Evolutionary conservation across 92 coral and sea anemone genomes (phyloP), one percentile per base, ranked within the genome.

Genomic region (Porites rus): DNA sequence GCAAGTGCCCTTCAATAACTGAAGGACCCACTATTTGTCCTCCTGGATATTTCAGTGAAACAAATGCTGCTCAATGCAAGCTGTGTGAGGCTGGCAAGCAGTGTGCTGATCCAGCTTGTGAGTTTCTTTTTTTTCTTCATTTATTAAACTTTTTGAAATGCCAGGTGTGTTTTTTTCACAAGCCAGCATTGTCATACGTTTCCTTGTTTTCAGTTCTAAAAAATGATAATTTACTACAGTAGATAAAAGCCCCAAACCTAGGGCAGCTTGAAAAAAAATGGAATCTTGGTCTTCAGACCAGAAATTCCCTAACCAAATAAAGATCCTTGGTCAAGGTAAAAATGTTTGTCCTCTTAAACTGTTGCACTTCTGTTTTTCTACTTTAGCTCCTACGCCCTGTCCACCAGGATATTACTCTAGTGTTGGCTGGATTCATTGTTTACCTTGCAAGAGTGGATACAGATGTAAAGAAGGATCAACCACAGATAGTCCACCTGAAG

Each of bases 91-190:
- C 98, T 74, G 99, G 99, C 46, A 94, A 92, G 74, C 98, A 96
- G 81, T 96, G 99, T 59, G 92, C 99, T 16, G 95, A 96, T 90
- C 96, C 99, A 31, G 88, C 98, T 74, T 93, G 99, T 96, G 85
- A 89, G 79, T 59, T 2, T 60, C 10, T 12, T 77, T 3, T 13
- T 11, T 25, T 8, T 6, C 28, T 28, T 0, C 46, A 38, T 38
- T 38, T 38, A 38, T 38, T 38, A 38, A 38, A 38, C 46, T 38
- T 38, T 38, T 4, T 38, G 46, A 38, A 38, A 38, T 38, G 46
- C 4, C 46, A 38, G 46, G 46, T 38, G 46, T 38, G 63, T 59
- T 59, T 62, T 16, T 3, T 62, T 62, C 19, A 62, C 17, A 62
- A 62, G 20, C 61, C 61, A 56, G 16, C 8, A 38, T 38, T 38